Conservation (phyloP, 2,888 invertebrate genomes). For the Leptinotarsa juncta region DNA sequence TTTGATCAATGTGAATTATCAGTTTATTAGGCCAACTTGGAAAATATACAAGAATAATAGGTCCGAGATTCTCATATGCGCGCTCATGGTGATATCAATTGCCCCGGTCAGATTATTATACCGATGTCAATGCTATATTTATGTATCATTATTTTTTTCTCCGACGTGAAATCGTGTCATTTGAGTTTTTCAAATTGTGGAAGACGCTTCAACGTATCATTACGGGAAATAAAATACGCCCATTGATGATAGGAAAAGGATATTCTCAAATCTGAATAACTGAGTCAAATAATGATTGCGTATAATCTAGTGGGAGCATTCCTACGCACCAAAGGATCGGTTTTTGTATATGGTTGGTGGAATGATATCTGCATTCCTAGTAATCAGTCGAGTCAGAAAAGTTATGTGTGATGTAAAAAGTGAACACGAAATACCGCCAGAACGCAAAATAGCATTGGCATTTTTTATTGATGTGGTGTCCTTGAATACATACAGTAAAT, state of each 20-base stretch:
- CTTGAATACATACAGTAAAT: no score
- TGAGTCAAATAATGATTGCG: conserved; percentile 27
- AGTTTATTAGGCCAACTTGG: no score
- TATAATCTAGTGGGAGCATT: conserved; percentile 4
- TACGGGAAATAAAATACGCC: conserved; percentile 43
- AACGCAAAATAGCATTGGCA: no score
- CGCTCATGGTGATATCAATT: conserved; percentile 38
- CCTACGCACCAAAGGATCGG: conserved; percentile 22
- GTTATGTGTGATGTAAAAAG: no score
- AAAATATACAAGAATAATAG: no score
- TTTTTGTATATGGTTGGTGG: conserved; percentile 5
- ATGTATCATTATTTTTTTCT: conserved; percentile 42
- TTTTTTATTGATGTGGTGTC: no score
- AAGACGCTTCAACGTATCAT: conserved; percentile 40
- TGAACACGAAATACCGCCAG: no score
- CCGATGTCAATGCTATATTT: conserved; percentile 43
- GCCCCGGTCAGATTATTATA: conserved; percentile 37
- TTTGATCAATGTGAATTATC: no score
- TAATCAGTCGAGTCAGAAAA: no score
- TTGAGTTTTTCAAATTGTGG: conserved; percentile 46
- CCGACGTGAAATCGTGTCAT: conserved; percentile 40
- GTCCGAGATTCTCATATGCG: conserved; percentile 14
- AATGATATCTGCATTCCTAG: not conserved
- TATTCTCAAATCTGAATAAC: conserved; percentile 30
- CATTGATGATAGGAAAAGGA: conserved; percentile 24